These are phyloP conservation scores for Latrodectus elegans DNA, from an alignment of 2,888 invertebrate genomes.

Conservation along the genomic window DNA sequence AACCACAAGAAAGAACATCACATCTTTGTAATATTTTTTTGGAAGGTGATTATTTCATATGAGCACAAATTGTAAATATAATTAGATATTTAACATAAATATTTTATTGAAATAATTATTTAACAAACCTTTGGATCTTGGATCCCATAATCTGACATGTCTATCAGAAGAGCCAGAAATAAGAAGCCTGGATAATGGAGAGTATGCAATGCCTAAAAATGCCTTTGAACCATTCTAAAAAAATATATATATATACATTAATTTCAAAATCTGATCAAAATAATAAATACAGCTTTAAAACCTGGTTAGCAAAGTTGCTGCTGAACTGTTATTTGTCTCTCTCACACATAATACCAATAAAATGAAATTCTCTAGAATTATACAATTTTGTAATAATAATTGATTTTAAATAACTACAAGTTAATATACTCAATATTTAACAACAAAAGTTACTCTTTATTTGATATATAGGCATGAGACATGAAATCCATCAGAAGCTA, in stretches of 20 bases:
- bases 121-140: slow-evolving; percentile 84
- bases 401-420: too few species aligned
- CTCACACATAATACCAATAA: too few species aligned
- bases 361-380: too few species aligned
- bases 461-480: too few species aligned
- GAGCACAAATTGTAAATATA: neutral
- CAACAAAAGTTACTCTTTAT: too few species aligned
- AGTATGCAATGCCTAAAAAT: slow-evolving; percentile 90
- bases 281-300: neutral
- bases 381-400: too few species aligned
- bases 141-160: slow-evolving; percentile 92
- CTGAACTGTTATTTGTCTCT: too few species aligned
- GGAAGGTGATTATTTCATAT: too few species aligned
- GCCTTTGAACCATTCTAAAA: slow-evolving; percentile 86
- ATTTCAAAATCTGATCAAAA: neutral
- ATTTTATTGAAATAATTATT: slow-evolving; percentile 61
- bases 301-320: too few species aligned
- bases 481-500: too few species aligned
- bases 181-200: slow-evolving; percentile 82
- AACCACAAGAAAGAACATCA: neutral
- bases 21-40: neutral
- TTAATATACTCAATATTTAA: too few species aligned
- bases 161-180: slow-evolving; percentile 93
- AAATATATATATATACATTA: too few species aligned
- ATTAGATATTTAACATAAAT: neutral